Conservation (phyloP, 2,888 invertebrate species). For the Trachelus tabidus region DNA sequence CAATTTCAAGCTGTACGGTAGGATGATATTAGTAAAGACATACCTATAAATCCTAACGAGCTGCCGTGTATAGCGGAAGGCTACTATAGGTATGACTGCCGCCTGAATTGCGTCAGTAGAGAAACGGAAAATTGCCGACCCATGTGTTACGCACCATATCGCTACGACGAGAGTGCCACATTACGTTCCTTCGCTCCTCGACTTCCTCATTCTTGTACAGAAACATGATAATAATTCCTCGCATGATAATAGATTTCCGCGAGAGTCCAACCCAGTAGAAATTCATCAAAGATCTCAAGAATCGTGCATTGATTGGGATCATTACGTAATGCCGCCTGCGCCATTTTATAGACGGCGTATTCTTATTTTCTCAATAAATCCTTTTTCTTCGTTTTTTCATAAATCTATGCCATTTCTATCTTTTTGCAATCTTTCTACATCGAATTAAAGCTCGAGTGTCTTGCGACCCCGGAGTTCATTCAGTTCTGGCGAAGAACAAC, state of each 20-base stretch:
- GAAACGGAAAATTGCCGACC: slow-evolving; percentile 25
- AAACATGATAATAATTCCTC: slow-evolving; percentile 29
- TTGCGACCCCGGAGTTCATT: too few relatives aligned
- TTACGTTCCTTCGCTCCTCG: slow-evolving; percentile 2
- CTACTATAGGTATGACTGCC: slow-evolving; percentile 8
- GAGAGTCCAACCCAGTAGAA: slow-evolving; percentile 24
- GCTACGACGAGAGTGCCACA: slow-evolving; percentile 3
- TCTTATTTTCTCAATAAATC: too few relatives aligned
- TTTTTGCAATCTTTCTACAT: not conserved
- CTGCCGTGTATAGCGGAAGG: not conserved
- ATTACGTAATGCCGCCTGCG: too few relatives aligned
- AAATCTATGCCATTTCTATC: too few relatives aligned
- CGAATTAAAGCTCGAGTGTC: not conserved
- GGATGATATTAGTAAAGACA: not conserved
- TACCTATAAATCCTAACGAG: not conserved
- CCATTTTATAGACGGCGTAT: too few relatives aligned
- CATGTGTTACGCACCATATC: slow-evolving; percentile 38
- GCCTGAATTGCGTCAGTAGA: not conserved
- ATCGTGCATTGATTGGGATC: too few relatives aligned
- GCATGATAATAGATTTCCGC: slow-evolving; percentile 40
- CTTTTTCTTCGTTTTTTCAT: too few relatives aligned
- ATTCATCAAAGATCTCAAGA: slow-evolving; percentile 30
- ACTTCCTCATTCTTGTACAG: slow-evolving; percentile 9
- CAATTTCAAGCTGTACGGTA: not conserved
- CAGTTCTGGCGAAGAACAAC: not conserved